A percentile compares a stretch with the other conserved stretches of the same genome.
phyloP scores from a whole-genome alignment of 2,113 vertebrate species.

The Pseudopodoces humilis region DNA sequence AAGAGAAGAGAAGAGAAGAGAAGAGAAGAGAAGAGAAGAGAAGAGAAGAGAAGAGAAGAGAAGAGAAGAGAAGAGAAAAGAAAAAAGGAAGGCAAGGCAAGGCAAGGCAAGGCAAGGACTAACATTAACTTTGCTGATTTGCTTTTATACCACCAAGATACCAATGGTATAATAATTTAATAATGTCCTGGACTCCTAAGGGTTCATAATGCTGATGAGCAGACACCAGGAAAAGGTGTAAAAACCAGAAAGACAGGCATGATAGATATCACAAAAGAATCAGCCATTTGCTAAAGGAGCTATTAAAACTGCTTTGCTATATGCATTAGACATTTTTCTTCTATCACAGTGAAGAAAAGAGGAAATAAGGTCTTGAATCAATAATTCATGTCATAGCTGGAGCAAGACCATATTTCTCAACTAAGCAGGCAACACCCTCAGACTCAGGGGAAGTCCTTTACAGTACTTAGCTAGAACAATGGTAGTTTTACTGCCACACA shows the following conservation, averaged over 20 bases:
- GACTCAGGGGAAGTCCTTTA: background rate
- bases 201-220: background rate
- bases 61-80: too few relatives aligned
- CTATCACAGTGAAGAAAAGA: background rate
- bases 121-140: background rate
- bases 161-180: background rate
- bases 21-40: too few relatives aligned
- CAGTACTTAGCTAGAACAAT: background rate
- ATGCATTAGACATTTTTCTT: background rate
- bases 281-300: background rate
- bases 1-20: too few relatives aligned
- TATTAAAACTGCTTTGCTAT: background rate
- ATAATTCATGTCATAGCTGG: background rate
- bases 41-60: rapidly evolving
- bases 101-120: background rate
- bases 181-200: background rate
- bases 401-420: background rate
- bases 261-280: background rate
- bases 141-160: background rate
- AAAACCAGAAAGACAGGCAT: background rate
- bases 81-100: too few relatives aligned
- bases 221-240: background rate
- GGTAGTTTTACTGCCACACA: background rate
- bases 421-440: rapidly evolving
- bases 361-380: background rate